Conservation (phyloP, 2,888 invertebrate species). For the Acleris literana region DNA sequence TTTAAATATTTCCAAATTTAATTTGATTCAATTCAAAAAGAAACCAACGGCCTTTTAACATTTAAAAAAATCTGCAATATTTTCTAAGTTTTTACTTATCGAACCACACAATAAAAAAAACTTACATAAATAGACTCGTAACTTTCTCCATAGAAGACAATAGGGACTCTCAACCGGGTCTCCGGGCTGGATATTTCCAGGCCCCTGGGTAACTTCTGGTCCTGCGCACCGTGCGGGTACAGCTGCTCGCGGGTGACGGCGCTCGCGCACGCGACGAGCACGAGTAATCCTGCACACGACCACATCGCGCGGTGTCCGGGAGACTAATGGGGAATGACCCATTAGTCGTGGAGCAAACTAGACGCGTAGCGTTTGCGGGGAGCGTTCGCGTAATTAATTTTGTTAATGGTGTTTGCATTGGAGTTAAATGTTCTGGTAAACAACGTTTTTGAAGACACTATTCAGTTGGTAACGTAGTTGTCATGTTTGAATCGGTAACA, state of each 20-base stretch:
- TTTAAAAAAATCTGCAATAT: neutral
- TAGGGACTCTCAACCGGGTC: constrained; percentile 86
- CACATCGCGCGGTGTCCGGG: constrained; percentile 61
- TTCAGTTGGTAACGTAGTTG: no score
- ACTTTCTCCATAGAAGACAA: constrained; percentile 90
- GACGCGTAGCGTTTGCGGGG: constrained; percentile 15
- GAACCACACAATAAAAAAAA: constrained; percentile 54
- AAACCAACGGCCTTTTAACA: no score
- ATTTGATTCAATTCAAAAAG: neutral
- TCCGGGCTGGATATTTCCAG: constrained; percentile 87
- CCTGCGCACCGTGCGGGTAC: constrained; percentile 85
- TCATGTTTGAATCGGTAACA: no score
- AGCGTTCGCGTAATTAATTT: neutral
- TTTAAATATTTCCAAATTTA: neutral
- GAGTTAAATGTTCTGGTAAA: neutral
- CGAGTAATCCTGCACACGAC: constrained; percentile 70
- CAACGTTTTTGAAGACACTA: no score
- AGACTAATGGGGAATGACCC: constrained; percentile 52
- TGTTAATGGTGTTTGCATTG: neutral
- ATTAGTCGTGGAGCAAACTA: constrained; percentile 25
- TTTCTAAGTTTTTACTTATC: neutral
- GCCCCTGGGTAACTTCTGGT: constrained; percentile 78
- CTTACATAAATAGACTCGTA: constrained; percentile 93
- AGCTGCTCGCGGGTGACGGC: constrained; percentile 82
- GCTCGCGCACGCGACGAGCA: constrained; percentile 58